phyloP scores from a whole-genome alignment of 1,140 invertebrate genomes.

The Aporrectodea caliginosa region DNA sequence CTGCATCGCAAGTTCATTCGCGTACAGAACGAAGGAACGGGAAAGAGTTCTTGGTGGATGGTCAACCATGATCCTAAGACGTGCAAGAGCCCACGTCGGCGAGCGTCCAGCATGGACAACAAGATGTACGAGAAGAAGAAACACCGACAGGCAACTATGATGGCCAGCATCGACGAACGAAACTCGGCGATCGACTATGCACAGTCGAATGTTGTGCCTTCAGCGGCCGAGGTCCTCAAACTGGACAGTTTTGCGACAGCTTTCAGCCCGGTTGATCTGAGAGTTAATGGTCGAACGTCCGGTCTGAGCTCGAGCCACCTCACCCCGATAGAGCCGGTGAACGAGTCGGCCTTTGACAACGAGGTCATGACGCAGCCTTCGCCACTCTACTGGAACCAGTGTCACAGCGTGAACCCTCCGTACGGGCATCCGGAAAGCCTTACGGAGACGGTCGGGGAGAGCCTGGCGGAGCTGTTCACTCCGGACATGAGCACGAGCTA shows the following conservation, averaged over 20 bases:
- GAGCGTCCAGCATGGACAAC: conserved; percentile 94
- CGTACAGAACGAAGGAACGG: conserved; percentile 98
- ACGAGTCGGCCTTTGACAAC: background rate
- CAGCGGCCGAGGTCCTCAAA: background rate
- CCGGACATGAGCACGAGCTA: background rate
- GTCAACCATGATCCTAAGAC: conserved; percentile 97
- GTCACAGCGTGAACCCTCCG: background rate
- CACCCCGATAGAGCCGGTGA: background rate
- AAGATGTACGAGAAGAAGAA: conserved; percentile 85
- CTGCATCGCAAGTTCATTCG: conserved; percentile 98
- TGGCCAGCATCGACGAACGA: background rate
- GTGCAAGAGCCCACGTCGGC: conserved; percentile 84
- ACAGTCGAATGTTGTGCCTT: background rate
- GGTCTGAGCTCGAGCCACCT: background rate
- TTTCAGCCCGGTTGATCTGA: background rate
- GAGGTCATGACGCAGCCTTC: background rate
- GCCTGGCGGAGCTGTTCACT: background rate
- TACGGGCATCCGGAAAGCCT: background rate
- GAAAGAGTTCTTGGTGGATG: conserved; percentile 99
- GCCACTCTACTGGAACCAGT: background rate
- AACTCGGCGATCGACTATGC: background rate
- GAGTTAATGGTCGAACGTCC: background rate
- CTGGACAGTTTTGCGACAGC: background rate
- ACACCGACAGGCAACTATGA: background rate
- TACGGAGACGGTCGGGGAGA: background rate